These are phyloP conservation scores for Phataginus tetradactyla DNA, from an alignment of 2,797 vertebrate species.

Conservation along the genomic window DNA sequence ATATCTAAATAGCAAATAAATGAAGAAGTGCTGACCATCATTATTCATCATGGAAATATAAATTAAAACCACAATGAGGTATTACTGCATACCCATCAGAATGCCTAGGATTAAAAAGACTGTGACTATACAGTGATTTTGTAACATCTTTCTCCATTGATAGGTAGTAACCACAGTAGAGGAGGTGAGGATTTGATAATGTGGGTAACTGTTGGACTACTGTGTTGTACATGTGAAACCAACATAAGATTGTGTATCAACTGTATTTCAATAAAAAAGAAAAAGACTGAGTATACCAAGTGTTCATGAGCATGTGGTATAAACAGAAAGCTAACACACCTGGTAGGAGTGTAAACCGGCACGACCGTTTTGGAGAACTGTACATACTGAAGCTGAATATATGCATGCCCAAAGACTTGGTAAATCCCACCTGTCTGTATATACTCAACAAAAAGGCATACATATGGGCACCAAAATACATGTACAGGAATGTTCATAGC, in stretches of 20 bases:
- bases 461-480: neutral
- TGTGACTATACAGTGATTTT: neutral
- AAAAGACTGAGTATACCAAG: neutral
- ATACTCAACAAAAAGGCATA: neutral
- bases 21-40: neutral
- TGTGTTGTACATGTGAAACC: no score
- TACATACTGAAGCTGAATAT: neutral
- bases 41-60: neutral
- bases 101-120: neutral
- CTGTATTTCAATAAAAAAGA: no score
- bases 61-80: neutral
- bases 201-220: no score
- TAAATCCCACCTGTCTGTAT: neutral
- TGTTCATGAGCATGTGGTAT: neutral
- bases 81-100: neutral
- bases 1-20: neutral
- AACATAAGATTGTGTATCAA: no score
- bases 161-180: no score
- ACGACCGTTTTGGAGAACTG: neutral
- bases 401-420: neutral
- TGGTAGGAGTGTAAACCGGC: neutral
- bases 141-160: no score
- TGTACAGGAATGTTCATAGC: neutral
- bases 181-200: no score
- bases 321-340: neutral